Conservation (phyloP, 2,888 invertebrate species). For the Lasioglossum calceatum region DNA sequence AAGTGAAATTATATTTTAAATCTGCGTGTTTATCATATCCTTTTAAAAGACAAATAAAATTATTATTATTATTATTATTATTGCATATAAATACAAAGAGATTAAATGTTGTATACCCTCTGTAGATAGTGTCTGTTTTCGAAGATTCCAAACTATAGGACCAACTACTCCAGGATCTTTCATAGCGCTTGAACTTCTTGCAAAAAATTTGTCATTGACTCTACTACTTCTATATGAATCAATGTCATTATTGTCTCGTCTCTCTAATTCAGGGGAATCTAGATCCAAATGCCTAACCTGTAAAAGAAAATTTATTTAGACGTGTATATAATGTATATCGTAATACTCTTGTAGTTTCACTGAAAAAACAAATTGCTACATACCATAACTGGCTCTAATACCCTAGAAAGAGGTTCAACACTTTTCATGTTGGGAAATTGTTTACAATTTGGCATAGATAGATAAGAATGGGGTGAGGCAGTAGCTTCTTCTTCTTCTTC, state of each 20-base stretch:
- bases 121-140: conserved; percentile 87
- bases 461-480: conserved; percentile 89
- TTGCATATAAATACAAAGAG: background rate
- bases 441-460: conserved; percentile 94
- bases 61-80: background rate
- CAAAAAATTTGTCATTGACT: conserved; percentile 82
- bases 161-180: conserved; percentile 93
- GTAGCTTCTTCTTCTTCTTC: conserved; percentile 71
- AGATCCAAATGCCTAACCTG: conserved; percentile 80
- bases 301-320: conserved; percentile 7
- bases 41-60: background rate
- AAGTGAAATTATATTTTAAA: background rate
- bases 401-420: conserved; percentile 91
- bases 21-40: background rate
- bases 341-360: background rate
- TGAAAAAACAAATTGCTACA: conserved; percentile 63
- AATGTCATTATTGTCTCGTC: conserved; percentile 59
- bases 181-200: conserved; percentile 89
- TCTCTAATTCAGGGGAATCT: conserved; percentile 78
- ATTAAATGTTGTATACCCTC: conserved; percentile 68
- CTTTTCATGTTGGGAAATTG: conserved; percentile 93
- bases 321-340: background rate
- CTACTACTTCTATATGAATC: conserved; percentile 70
- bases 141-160: conserved; percentile 93
- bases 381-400: conserved; percentile 92